phyloP scores from a whole-genome alignment of 2,888 invertebrate genomes.

The Hirudinaria manillensis region DNA sequence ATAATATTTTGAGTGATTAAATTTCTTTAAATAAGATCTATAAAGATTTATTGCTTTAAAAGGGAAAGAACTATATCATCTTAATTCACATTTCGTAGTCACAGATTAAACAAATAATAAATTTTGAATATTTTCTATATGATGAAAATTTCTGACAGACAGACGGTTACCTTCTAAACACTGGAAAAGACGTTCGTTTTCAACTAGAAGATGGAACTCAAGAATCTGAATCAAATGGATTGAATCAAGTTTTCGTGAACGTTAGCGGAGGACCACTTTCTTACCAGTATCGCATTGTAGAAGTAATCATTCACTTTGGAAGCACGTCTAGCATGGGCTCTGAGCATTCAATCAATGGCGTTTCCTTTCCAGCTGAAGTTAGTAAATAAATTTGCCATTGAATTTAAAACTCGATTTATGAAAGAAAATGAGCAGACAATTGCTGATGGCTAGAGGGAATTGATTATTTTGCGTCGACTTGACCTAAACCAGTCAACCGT shows the following conservation, averaged over 20 bases:
- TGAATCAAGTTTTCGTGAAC: slow-evolving; percentile 65
- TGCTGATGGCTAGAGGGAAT: too few relatives aligned
- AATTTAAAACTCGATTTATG: too few relatives aligned
- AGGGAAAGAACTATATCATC: too few relatives aligned
- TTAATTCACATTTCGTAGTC: too few relatives aligned
- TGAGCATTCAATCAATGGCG: slow-evolving; percentile 91
- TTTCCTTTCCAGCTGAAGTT: slow-evolving; percentile 95
- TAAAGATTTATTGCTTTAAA: too few relatives aligned
- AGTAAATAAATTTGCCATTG: not conserved
- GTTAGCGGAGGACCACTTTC: slow-evolving; percentile 91
- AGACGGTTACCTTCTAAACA: slow-evolving; percentile 81
- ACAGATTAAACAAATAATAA: too few relatives aligned
- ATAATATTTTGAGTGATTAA: too few relatives aligned
- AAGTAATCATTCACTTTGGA: slow-evolving; percentile 67
- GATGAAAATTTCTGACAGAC: slow-evolving; percentile 57
- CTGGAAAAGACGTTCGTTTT: slow-evolving; percentile 88
- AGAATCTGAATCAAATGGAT: not conserved
- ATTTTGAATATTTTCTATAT: too few relatives aligned
- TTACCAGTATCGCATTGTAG: slow-evolving; percentile 88
- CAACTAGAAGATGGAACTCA: slow-evolving; percentile 63
- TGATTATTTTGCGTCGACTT: too few relatives aligned
- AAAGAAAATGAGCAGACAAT: too few relatives aligned
- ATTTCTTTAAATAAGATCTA: too few relatives aligned
- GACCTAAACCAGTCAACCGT: too few relatives aligned
- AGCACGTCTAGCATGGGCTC: slow-evolving; percentile 83